phyloP scores from a whole-genome alignment of 2,113 vertebrate genomes.

The Indri indri region DNA sequence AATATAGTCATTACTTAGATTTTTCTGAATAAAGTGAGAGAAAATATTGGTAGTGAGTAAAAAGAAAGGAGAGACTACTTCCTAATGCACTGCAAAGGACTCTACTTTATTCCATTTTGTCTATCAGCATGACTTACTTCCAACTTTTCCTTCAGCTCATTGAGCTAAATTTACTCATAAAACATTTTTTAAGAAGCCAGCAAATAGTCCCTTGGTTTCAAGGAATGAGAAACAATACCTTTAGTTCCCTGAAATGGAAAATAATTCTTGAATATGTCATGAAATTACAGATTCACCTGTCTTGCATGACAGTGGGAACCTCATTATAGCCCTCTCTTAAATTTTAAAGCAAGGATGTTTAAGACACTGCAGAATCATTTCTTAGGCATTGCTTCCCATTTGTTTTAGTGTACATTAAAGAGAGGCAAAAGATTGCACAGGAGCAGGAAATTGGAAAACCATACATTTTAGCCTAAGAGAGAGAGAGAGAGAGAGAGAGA shows the following conservation, averaged over 20 bases:
- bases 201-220: slow-evolving; percentile 62
- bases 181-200: slow-evolving; percentile 65
- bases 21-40: slow-evolving; percentile 41
- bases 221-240: slow-evolving; percentile 64
- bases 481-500: not conserved
- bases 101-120: slow-evolving; percentile 46
- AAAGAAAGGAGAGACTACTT: slow-evolving; percentile 17
- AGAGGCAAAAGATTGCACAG: slow-evolving; percentile 56
- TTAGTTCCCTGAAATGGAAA: slow-evolving; percentile 65
- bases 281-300: slow-evolving; percentile 69
- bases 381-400: slow-evolving; percentile 47
- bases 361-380: slow-evolving; percentile 60
- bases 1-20: slow-evolving; percentile 36
- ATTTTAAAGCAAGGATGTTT: slow-evolving; percentile 64
- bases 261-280: slow-evolving; percentile 67
- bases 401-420: slow-evolving; percentile 65
- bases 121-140: slow-evolving; percentile 68
- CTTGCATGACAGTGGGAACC: slow-evolving; percentile 62
- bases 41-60: slow-evolving; percentile 51
- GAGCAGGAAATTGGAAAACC: slow-evolving; percentile 60
- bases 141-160: slow-evolving; percentile 48
- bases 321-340: slow-evolving; percentile 67
- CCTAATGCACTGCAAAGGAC: not conserved
- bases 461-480: slow-evolving; percentile 20
- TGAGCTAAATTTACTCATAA: slow-evolving; percentile 71